Evolutionary conservation across 2,797 vertebrate genomes (phyloP), one percentile per base, ranked within the genome.

Genomic region (Telmatherina bonti): DNA sequence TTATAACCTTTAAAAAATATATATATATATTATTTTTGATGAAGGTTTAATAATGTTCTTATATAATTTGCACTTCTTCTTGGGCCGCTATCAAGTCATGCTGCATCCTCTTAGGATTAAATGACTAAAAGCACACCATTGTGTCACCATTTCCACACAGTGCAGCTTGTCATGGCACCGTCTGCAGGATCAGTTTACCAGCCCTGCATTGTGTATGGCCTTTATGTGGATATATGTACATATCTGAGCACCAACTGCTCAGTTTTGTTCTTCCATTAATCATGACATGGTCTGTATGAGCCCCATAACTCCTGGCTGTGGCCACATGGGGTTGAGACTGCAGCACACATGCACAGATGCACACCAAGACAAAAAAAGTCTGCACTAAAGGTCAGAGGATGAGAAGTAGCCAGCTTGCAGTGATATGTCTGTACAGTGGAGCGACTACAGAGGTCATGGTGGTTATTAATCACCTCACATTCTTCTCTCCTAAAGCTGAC

Each of bases 191-290:
- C 68, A 67, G 18, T 61, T 45, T 51, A 8, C 64, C 22, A 61
- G 43, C 62, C 10, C n/a, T 59, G 67, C 70, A 30, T 20, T 57
- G 58, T 66, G 24, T 57, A 1, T 29, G 20, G 18, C 76, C n/a
- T n/a, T 20, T 55, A 4, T 68, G 51, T 27, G 64, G 45, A 31
- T 73, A 35, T 62, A 77, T 72, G 66, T 29, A 47, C 60, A 60
- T 59, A 31, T 43, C 31, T 57, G 36, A 58, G 73, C 67, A 65
- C 75, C 85, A 64, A 86, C 80, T 89, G 80, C 67, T 68, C 74
- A 61, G 60, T 75, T 80, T 66, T 82, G 70, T 24, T 76, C 79
- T 36, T 81, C 79, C 83, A 90, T 91, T 89, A 85, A 92, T 93
- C 91, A 91, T 68, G 54, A 36, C 43, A 49, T 60, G 69, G 71